phyloP scores from a whole-genome alignment of 2,797 vertebrate genomes.

The Eulemur mongoz region DNA sequence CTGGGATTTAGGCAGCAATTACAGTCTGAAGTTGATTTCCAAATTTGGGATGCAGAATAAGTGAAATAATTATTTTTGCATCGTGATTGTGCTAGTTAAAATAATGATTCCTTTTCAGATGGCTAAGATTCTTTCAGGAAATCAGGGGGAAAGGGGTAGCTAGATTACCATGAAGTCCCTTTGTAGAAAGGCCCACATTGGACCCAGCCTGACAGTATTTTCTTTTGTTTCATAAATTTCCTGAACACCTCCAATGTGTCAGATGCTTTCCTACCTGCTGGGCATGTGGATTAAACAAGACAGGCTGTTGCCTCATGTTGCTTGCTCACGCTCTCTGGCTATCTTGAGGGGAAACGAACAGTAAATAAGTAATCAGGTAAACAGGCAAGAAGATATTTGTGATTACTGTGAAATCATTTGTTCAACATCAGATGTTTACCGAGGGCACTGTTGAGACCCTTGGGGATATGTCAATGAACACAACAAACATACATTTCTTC shows the following conservation, averaged over 20 bases:
- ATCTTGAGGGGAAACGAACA: background rate
- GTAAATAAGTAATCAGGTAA: background rate
- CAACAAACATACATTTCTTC: background rate
- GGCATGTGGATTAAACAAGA: background rate
- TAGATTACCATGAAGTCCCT: constrained; percentile 39
- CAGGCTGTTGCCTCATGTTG: background rate
- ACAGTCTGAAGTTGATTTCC: constrained; percentile 77
- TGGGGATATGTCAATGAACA: background rate
- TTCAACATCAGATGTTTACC: background rate
- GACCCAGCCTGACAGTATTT: background rate
- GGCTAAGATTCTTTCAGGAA: constrained; percentile 44
- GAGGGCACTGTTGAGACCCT: background rate
- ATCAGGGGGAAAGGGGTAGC: constrained; percentile 27
- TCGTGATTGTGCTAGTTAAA: constrained; percentile 78
- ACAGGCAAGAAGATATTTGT: background rate
- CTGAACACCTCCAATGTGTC: background rate
- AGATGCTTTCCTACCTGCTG: background rate
- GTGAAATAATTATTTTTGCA: constrained; percentile 82
- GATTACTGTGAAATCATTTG: background rate
- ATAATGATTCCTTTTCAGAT: constrained; percentile 60
- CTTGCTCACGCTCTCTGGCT: background rate
- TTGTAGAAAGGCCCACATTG: background rate
- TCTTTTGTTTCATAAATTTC: constrained; percentile 33
- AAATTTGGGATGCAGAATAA: constrained; percentile 79
- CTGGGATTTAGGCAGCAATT: constrained; percentile 84